phyloP scores from a whole-genome alignment of 2,797 vertebrate genomes.

The Ctenopoma kingsleyae region DNA sequence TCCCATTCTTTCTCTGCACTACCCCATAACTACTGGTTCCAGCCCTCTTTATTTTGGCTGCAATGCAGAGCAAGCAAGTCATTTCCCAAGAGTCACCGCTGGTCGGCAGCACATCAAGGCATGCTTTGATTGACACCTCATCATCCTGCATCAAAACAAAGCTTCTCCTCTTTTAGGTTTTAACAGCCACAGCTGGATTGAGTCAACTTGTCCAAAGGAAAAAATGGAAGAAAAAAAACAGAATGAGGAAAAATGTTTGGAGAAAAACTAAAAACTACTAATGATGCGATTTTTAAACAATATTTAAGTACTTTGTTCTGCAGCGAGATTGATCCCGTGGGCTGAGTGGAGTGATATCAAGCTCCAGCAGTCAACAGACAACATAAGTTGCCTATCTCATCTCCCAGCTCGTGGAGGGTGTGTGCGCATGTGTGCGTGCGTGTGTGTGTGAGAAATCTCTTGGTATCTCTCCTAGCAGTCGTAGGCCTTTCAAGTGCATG shows the following conservation, averaged over 20 bases:
- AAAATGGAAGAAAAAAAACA: not conserved
- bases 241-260: not conserved
- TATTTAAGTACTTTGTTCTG: slow-evolving; percentile 21
- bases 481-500: slow-evolving; percentile 81
- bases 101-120: slow-evolving; percentile 43
- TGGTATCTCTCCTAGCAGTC: slow-evolving; percentile 80
- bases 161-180: not conserved
- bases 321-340: slow-evolving; percentile 34
- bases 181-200: not conserved
- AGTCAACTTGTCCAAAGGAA: not conserved
- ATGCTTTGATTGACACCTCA: slow-evolving; percentile 45
- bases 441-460: slow-evolving; percentile 69
- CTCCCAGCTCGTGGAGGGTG: slow-evolving; percentile 56
- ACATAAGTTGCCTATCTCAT: slow-evolving; percentile 71
- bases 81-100: slow-evolving; percentile 42
- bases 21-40: slow-evolving; percentile 29
- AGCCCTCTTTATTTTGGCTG: slow-evolving; percentile 48
- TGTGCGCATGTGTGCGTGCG: slow-evolving; percentile 16
- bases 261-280: slow-evolving; percentile 14
- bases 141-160: slow-evolving; percentile 13
- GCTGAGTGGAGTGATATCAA: slow-evolving; percentile 52
- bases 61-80: slow-evolving; percentile 50
- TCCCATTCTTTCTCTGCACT: slow-evolving; percentile 19
- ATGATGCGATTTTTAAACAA: slow-evolving; percentile 5
- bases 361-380: slow-evolving; percentile 68